These are phyloP conservation scores for Hirtodrosophila histrioides DNA, from an alignment of 2,888 invertebrate species.

Conservation along the genomic window DNA sequence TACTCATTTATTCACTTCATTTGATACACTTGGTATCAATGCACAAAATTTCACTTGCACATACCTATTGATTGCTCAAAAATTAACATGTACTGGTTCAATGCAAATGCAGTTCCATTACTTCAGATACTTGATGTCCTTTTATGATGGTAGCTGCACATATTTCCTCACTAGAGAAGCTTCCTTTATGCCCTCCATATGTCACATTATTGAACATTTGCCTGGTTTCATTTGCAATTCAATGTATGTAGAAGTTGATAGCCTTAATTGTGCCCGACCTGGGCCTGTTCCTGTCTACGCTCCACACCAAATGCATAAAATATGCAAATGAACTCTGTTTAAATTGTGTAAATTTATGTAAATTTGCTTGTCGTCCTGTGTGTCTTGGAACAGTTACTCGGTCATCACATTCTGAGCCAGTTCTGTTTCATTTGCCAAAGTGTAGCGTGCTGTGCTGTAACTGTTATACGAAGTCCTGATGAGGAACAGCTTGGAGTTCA, in stretches of 20 bases:
- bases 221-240: constrained; percentile 50
- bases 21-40: too few relatives aligned
- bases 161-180: neutral
- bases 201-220: constrained; percentile 37
- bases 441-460: constrained; percentile 34
- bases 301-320: constrained; percentile 55
- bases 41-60: too few relatives aligned
- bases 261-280: constrained; percentile 55
- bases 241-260: constrained; percentile 60
- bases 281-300: neutral
- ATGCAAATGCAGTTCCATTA: constrained; percentile 1
- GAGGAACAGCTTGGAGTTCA: neutral
- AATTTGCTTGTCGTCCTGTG: constrained; percentile 49
- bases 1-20: too few relatives aligned
- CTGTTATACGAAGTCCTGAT: constrained; percentile 39
- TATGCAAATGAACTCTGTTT: constrained; percentile 67
- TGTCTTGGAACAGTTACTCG: constrained; percentile 11
- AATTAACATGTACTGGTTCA: too few relatives aligned
- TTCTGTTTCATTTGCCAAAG: constrained; percentile 44
- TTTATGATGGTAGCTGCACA: neutral
- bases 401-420: constrained; percentile 2
- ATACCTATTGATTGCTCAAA: too few relatives aligned
- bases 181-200: constrained; percentile 11
- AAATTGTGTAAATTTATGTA: constrained; percentile 65
- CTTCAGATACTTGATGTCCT: neutral